Base-by-base conservation (phyloP, 2,888 invertebrate genomes). In the Mallateleia sp. region DNA sequence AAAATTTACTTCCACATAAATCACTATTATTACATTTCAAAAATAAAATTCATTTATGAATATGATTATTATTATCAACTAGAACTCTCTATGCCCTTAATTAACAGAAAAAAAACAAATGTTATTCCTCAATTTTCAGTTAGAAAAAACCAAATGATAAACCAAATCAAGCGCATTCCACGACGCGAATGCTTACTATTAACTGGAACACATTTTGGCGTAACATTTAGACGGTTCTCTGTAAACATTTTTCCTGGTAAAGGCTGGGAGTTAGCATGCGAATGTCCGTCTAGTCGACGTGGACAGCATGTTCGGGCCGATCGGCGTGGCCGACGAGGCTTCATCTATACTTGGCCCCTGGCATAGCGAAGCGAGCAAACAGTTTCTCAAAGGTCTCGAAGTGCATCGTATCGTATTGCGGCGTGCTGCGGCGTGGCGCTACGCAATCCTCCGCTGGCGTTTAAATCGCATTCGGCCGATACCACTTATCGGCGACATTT, bases 311-410 rank as follows among this genome's bases (percentile, higher is more conserved):
- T 71, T 75, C 83, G 62, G 64, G 60, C 67, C 78, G 72, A 77
- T 77, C 77, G 64, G 77, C 75, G 77, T 66, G 78, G 58, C 85
- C 84, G 58, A 58, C 77, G 83, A 72, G 50, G 78, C 62, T 64
- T 72, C 82, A 91, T 93, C 94, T 93, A 94, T 94, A 94, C 93
- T 94, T 94, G 93, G 94, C 92, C 90, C 90, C 89, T 89, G 92
- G 90, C 91, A 91, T 89, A 90, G 90, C 91, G 69, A 88, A 89
- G 89, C 91, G 75, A 89, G 84, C 91, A 60, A 91, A 91, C 93
- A 94, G 94, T 94, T 93, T 90, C 92, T 91, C 93, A 92, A 93
- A 93, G 93, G 92, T 93, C 93, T 90, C 90, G 91, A 92, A 93
- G 93, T 93, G 93, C 92, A 93, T 93, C 93, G 93, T 92, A 92